Base-by-base conservation (phyloP, 2,797 vertebrate species). In the Poecilia velifera region DNA sequence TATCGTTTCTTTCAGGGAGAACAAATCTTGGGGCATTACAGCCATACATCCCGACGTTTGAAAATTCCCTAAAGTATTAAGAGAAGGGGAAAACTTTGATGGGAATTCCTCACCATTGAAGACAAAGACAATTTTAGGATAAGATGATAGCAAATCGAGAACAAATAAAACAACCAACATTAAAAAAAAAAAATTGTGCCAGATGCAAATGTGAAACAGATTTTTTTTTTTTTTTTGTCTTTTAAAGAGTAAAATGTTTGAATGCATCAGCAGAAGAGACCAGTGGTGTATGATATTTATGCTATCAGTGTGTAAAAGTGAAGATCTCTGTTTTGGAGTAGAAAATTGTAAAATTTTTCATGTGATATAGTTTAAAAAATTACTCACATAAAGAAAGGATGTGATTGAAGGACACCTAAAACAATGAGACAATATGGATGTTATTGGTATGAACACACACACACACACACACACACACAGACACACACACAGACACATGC, bases 11-110 rank as follows among this genome's bases (percentile, higher is more conserved):
- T 99, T 98, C 98, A 99, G 98, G 98, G 98, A 99, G 98, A 99
- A 99, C 98, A 99, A 98, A 98, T 99, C 98, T 98, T 99, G 98
- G 98, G 98, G 98, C 98, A 98, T 99, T 99, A 99, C 98, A 99
- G 98, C 98, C 97, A 99, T 97, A 99, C 98, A 98, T 98, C 98
- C 98, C 98, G 98, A 97, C 98, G 98, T 98, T 99, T 99, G 98
- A 99, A 99, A 99, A 99, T 99, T 98, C 98, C 98, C 98, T 99
- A 99, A 99, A 99, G 98, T 99, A 98, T 98, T 97, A 97, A 98
- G 97, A 97, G 98, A 98, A 98, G 97, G 98, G 94, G 97, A 96
- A 98, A 99, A 97, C 98, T 98, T 98, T 99, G 98, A 98, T 98
- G 97, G 98, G 98, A 98, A 98, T 97, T 97, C 98, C 97, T 98